Conservation (phyloP, 2,113 vertebrate genomes). For the Pteronura brasiliensis region DNA sequence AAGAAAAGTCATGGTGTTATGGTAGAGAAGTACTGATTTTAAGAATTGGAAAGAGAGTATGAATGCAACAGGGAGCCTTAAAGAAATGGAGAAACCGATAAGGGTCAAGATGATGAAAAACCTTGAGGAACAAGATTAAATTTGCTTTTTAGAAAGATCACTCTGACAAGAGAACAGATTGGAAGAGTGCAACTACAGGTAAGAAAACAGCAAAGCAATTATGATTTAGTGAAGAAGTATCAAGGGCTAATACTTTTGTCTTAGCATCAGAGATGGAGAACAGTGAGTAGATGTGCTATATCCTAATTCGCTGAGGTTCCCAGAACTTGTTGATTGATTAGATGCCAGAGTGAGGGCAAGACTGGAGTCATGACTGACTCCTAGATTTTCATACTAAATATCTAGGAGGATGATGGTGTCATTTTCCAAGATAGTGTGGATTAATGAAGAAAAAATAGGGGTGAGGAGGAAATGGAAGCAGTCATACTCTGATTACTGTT, state of each 20-base stretch:
- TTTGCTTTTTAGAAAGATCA: neutral
- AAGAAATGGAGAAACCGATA: neutral
- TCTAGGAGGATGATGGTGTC: neutral
- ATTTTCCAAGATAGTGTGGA: neutral
- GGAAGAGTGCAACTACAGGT: neutral
- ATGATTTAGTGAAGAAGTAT: neutral
- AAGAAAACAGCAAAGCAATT: neutral
- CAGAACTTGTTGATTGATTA: neutral
- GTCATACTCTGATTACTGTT: neutral
- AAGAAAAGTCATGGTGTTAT: neutral
- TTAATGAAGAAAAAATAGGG: neutral
- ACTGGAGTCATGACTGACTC: neutral
- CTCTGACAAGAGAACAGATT: neutral
- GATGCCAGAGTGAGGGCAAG: neutral
- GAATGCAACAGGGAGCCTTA: neutral
- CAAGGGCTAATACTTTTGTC: neutral
- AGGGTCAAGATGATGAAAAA: neutral
- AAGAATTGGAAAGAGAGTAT: neutral
- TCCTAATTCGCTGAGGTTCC: neutral
- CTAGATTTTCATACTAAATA: neutral
- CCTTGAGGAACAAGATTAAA: neutral
- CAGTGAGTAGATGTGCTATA: neutral
- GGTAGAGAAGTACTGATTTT: neutral
- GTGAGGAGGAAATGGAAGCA: neutral
- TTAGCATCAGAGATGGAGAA: neutral